Conservation (phyloP, 2,797 vertebrate species). For the Enteromius treurensis region DNA sequence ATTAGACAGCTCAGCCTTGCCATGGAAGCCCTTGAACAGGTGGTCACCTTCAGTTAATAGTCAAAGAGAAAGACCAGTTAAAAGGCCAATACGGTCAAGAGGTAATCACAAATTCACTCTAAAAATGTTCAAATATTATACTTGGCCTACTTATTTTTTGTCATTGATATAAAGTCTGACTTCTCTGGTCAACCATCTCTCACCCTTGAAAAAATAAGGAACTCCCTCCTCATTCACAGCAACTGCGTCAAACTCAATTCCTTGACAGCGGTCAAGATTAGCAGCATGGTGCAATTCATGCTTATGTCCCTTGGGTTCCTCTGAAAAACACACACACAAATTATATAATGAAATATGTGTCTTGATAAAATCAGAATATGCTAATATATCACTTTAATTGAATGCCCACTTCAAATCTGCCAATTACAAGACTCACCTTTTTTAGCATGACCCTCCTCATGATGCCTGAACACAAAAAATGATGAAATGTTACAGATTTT, state of each 20-base stretch:
- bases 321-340: not conserved
- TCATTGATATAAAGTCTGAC: not conserved
- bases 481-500: not conserved
- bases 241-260: constrained; percentile 73
- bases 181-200: constrained; percentile 5
- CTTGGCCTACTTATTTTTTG: not conserved
- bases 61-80: not conserved
- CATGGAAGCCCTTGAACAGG: constrained; percentile 74
- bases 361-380: not conserved
- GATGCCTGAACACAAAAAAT: constrained; percentile 33
- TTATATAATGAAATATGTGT: not conserved
- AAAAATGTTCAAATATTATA: not conserved
- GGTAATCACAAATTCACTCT: not conserved
- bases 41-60: constrained; percentile 66
- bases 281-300: constrained; percentile 38
- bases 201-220: constrained; percentile 79
- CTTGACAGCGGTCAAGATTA: constrained; percentile 66
- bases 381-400: not conserved
- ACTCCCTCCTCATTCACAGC: constrained; percentile 68
- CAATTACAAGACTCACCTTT: constrained; percentile 9
- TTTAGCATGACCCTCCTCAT: not conserved
- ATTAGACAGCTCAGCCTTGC: constrained; percentile 66
- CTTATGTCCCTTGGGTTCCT: not conserved
- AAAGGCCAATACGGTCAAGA: not conserved
- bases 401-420: not conserved